Base-by-base conservation (phyloP, 2,888 invertebrate genomes). In the Zelleria hepariella region DNA sequence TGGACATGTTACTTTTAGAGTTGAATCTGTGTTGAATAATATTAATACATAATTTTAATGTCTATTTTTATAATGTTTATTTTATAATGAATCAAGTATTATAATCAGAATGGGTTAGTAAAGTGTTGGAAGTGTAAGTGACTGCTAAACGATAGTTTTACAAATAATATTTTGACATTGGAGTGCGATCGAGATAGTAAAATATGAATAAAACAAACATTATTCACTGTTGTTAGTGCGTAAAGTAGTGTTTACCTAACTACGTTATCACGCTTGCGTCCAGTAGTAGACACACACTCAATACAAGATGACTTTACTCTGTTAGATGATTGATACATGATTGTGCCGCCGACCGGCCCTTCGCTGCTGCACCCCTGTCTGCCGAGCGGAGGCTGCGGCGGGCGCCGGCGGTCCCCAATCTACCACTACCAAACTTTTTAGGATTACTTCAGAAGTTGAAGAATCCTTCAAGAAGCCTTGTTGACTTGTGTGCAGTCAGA, bases 31-130 rank as follows among this genome's bases (percentile, higher is more conserved):
- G 80, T 82, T 85, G 75, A 79, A 75, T 84, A 78, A 82, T 83
- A 74, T 82, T 81, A 75, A 78, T 78, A 77, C 74, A 78, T 81
- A 77, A 78, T 82, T 75, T 74, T 73, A 82, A 84, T 80, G 79
- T 83, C 83, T 84, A 85, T 86, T 85, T 86, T 84, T 84, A 83
- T 85, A 57, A 85, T 80, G 71, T 80, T 83, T 81, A 81, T 85
- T 85, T 58, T 83, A 80, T 80, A 72, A 73, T 58, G 58, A n/a
- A 51, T 49, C 58, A 82, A 82, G 77, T 82, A 84, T 83, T 80
- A 78, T 75, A 48, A 47, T 57, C 24, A 58, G 49, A 20, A 55
- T 55, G 32, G 27, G 55, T 55, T 21, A 18, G 54, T 54, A 27
- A 25, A 25, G 18, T 54, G 26, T 24, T 18, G 54, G 54, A 54